These are phyloP conservation scores for Caenorhabditis macrosperma DNA, from an alignment of 2,888 invertebrate genomes.

Conservation along the genomic window DNA sequence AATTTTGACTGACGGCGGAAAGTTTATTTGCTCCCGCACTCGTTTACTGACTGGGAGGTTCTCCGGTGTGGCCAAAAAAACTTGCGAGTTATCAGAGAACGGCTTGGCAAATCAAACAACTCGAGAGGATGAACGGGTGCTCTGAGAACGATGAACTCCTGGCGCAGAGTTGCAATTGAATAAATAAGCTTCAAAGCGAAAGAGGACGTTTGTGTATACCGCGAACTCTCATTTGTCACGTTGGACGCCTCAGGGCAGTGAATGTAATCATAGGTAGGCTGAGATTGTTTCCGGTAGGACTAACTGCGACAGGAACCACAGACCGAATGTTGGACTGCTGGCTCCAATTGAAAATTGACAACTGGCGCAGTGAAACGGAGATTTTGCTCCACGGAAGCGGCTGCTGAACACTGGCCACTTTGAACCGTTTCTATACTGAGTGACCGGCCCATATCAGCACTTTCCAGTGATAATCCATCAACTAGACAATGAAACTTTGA, in stretches of 20 bases:
- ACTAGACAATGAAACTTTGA: neutral
- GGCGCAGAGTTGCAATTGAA: no score
- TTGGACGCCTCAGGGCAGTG: no score
- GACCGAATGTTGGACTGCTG: no score
- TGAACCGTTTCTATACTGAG: neutral
- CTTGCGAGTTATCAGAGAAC: neutral
- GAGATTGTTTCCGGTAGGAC: no score
- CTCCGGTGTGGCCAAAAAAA: neutral
- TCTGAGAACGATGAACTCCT: no score
- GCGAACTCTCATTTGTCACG: no score
- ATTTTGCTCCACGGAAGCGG: neutral
- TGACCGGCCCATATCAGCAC: neutral
- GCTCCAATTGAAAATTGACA: no score
- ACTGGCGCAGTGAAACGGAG: no score
- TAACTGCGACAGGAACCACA: no score
- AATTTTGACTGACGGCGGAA: neutral
- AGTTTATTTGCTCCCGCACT: neutral
- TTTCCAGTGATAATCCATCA: neutral
- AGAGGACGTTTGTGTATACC: no score
- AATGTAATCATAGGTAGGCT: no score
- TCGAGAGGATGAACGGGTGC: neutral
- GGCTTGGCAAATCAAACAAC: neutral
- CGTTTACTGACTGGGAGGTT: neutral
- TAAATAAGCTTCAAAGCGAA: no score
- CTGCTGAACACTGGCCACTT: neutral